phyloP scores from a whole-genome alignment of 2,113 vertebrate genomes.

The Synchiropus splendidus region DNA sequence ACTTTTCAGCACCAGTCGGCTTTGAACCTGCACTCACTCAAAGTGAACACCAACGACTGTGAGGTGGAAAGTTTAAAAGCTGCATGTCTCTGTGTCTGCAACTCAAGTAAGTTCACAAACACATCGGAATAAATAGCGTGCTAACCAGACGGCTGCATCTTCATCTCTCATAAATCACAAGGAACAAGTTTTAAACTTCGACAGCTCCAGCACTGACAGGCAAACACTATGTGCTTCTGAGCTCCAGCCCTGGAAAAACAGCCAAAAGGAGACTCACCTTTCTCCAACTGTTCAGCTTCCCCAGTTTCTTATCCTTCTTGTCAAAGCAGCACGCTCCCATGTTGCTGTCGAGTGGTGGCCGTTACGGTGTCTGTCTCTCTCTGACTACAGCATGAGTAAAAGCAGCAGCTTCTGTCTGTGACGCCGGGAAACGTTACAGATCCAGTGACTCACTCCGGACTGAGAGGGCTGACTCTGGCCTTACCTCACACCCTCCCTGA shows the following conservation, averaged over 20 bases:
- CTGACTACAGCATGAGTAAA: constrained; percentile 45
- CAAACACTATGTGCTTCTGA: background rate
- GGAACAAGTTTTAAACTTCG: too few species aligned
- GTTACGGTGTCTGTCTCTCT: constrained; percentile 35
- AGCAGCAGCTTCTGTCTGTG: constrained; percentile 36
- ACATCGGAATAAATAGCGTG: too few species aligned
- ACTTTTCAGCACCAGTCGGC: too few species aligned
- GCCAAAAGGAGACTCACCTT: constrained; percentile 51
- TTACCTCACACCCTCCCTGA: constrained; percentile 37
- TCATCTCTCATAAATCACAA: too few species aligned
- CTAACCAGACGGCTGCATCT: too few species aligned
- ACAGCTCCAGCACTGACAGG: too few species aligned
- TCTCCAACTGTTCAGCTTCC: constrained; percentile 63
- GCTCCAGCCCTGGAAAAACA: background rate
- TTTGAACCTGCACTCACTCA: too few species aligned
- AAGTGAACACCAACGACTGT: too few species aligned
- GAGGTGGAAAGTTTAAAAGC: too few species aligned
- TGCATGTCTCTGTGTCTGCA: too few species aligned
- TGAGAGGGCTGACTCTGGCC: constrained; percentile 52
- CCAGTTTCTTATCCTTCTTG: constrained; percentile 66
- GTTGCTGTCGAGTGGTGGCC: constrained; percentile 31
- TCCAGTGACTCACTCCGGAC: constrained; percentile 51
- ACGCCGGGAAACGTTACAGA: constrained; percentile 43
- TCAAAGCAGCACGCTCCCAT: constrained; percentile 72
- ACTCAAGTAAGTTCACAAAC: too few species aligned